These are phyloP conservation scores for Drosophila tanythrix DNA, from an alignment of 2,888 invertebrate genomes.

Conservation along the genomic window DNA sequence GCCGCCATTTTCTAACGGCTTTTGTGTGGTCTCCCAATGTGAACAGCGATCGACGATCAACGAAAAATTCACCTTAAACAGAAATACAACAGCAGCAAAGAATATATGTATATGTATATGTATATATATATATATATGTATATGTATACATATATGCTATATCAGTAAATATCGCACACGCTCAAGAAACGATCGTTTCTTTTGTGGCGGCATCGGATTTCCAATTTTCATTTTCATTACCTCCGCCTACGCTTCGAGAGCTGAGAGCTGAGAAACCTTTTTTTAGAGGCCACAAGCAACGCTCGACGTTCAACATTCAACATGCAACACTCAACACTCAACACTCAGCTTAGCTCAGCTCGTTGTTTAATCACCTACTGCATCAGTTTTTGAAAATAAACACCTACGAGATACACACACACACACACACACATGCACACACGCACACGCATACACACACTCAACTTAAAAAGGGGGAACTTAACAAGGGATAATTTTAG, in stretches of 20 bases:
- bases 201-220: conserved; percentile 62
- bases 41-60: conserved; percentile 15
- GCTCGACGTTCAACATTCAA: conserved; percentile 19
- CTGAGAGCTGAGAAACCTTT: conserved; percentile 11
- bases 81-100: conserved; percentile 50
- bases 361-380: conserved; percentile 64
- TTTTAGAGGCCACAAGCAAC: conserved; percentile 48
- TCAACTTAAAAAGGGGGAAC: background rate
- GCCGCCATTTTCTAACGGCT: conserved; percentile 52
- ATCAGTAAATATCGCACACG: background rate
- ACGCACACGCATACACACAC: background rate
- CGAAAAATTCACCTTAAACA: conserved; percentile 70
- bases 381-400: conserved; percentile 66
- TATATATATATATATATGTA: background rate
- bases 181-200: conserved; percentile 15
- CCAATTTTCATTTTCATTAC: conserved; percentile 47
- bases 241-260: conserved; percentile 51
- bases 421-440: conserved; percentile 7
- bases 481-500: background rate
- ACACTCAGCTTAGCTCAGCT: conserved; percentile 11
- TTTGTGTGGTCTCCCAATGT: conserved; percentile 61
- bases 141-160: background rate
- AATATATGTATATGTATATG: background rate
- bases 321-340: conserved; percentile 25
- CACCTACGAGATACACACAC: conserved; percentile 50